A percentile compares a stretch with the other conserved stretches of the same genome.
Conservation (phyloP, 2,888 invertebrate species). For the Cantharis flavilabris region DNA sequence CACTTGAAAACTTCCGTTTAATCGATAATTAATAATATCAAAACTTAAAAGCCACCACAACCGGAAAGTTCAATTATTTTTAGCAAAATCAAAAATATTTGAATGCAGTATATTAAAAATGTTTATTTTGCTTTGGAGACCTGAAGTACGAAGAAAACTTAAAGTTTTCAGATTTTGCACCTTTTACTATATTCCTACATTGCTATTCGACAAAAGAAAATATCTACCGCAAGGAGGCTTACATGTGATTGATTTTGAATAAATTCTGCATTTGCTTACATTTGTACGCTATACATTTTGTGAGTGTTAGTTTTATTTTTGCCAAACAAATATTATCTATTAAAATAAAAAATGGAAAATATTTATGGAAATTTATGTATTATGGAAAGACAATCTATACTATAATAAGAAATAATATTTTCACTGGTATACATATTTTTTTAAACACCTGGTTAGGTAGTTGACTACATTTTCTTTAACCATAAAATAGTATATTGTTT, state of each 20-base stretch:
- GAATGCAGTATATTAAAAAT: neutral
- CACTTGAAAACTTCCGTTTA: neutral
- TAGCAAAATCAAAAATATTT: neutral
- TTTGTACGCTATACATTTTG: neutral
- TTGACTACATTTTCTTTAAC: too few species aligned
- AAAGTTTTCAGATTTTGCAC: neutral
- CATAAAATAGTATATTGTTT: too few species aligned
- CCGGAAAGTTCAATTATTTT: neutral
- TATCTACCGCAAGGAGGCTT: neutral
- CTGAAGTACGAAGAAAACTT: neutral
- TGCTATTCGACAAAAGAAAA: neutral
- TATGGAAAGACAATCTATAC: too few species aligned
- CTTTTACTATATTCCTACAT: neutral
- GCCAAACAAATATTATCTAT: neutral
- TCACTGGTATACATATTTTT: too few species aligned
- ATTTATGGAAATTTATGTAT: neutral
- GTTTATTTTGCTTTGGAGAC: neutral
- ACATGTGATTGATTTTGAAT: neutral
- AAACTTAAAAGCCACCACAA: neutral
- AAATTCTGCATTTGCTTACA: neutral
- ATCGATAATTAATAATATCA: neutral
- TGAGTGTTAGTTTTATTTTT: neutral
- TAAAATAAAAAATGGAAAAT: neutral
- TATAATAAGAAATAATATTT: too few species aligned
- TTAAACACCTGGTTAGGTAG: too few species aligned